A percentile compares a stretch with the other conserved stretches of the same genome.
phyloP scores from a whole-genome alignment of 2,797 vertebrate species.

The Pelochelys cantorii region DNA sequence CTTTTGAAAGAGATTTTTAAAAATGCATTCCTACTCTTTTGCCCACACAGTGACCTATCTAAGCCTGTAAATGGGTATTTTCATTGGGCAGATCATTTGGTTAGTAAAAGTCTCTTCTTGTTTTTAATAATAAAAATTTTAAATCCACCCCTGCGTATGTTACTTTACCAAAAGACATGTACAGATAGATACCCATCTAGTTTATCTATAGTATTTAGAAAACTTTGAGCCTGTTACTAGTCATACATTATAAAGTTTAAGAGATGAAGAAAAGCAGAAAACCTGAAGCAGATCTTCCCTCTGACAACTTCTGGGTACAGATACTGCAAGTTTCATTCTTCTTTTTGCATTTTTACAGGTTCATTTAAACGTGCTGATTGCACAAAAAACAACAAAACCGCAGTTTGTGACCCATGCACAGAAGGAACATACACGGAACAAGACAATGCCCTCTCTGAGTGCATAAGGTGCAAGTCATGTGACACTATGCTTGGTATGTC shows the following conservation, averaged over 20 bases:
- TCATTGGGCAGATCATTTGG: not conserved
- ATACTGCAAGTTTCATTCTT: not conserved
- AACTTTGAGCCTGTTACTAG: not conserved
- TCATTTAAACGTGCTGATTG: slow-evolving; percentile 13
- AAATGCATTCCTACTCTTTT: slow-evolving; percentile 7
- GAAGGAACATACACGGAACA: slow-evolving; percentile 49
- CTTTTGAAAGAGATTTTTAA: not conserved
- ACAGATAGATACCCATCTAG: not conserved
- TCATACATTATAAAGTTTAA: not conserved
- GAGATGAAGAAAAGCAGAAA: not conserved
- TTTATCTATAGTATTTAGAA: not conserved
- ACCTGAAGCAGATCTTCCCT: not conserved
- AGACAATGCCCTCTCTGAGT: not conserved
- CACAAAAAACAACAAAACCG: not conserved
- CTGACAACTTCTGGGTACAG: not conserved
- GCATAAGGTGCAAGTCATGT: not conserved
- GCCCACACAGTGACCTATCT: not conserved
- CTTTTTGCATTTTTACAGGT: slow-evolving; percentile 59
- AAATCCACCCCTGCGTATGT: not conserved
- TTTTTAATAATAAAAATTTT: not conserved
- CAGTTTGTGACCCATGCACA: slow-evolving; percentile 23
- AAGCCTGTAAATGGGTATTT: not conserved
- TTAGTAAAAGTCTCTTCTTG: not conserved
- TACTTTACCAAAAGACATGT: not conserved
- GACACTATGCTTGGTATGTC: slow-evolving; percentile 28